Percentiles rank a stretch among this genome's conserved stretches.
Evolutionary conservation across 2,113 vertebrate genomes (phyloP).

Genomic region (Charadrius vociferus): DNA sequence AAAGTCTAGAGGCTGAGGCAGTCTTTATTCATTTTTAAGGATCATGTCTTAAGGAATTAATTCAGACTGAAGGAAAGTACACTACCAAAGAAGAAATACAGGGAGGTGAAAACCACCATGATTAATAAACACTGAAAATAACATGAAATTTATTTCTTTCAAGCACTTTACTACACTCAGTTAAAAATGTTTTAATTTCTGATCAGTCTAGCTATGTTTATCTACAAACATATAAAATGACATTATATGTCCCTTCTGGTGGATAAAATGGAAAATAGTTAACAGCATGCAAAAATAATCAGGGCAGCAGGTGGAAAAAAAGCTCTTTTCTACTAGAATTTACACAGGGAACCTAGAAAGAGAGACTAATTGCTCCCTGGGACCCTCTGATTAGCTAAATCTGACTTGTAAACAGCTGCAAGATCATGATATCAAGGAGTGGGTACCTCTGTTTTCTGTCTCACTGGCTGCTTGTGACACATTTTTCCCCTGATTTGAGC

Average conservation of each 20-base stretch:
- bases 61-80: not conserved
- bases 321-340: slow-evolving; percentile 15
- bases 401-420: slow-evolving; percentile 58
- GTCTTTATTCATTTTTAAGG: not conserved
- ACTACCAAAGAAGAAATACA: not conserved
- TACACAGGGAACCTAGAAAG: slow-evolving; percentile 36
- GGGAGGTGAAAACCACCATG: not conserved
- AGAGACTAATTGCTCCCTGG: slow-evolving; percentile 60
- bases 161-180: not conserved
- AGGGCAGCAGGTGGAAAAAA: not conserved
- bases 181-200: not conserved
- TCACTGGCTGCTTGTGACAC: slow-evolving; percentile 47
- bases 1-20: not conserved
- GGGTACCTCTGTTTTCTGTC: slow-evolving; percentile 58
- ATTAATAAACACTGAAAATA: not conserved
- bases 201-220: not conserved
- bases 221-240: slow-evolving; percentile 4
- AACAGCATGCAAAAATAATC: slow-evolving; percentile 30
- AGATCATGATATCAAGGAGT: slow-evolving; percentile 46
- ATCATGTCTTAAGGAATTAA: not conserved
- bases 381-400: slow-evolving; percentile 57
- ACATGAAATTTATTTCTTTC: not conserved
- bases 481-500: slow-evolving; percentile 40
- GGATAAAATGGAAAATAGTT: slow-evolving; percentile 6
- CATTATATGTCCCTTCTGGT: slow-evolving; percentile 1